These are phyloP conservation scores for Baronia brevicornis DNA, from an alignment of 2,888 invertebrate species.

Conservation along the genomic window DNA sequence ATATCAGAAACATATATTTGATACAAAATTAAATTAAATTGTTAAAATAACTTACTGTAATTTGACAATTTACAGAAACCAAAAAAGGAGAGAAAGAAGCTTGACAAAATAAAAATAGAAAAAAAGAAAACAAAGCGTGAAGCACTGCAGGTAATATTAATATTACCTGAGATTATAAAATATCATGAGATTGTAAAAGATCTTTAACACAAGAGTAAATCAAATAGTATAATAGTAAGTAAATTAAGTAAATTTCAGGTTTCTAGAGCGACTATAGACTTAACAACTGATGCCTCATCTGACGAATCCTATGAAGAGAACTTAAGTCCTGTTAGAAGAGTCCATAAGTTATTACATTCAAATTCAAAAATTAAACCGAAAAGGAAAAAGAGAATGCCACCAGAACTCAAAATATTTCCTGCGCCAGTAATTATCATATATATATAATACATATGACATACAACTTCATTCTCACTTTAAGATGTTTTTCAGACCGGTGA, in stretches of 20 bases:
- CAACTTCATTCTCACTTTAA: not conserved
- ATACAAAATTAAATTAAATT: not conserved
- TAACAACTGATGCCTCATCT: conserved; percentile 78
- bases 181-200: not conserved
- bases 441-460: not conserved
- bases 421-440: conserved; percentile 42
- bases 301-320: conserved; percentile 72
- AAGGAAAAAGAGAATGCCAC: conserved; percentile 71
- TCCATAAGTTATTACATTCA: conserved; percentile 56
- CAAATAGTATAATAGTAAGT: not conserved
- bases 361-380: conserved; percentile 52
- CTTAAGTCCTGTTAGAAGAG: conserved; percentile 60
- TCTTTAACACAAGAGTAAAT: not conserved
- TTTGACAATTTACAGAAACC: conserved; percentile 53
- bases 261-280: conserved; percentile 74
- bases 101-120: conserved; percentile 64
- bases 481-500: conserved; percentile 56
- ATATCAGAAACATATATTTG: not conserved
- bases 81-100: conserved; percentile 46
- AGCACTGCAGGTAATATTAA: conserved; percentile 70
- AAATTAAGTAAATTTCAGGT: conserved; percentile 48
- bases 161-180: not conserved
- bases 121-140: conserved; percentile 69
- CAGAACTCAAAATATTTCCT: conserved; percentile 65
- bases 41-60: too few relatives aligned